Evolutionary conservation across 2,113 vertebrate genomes (phyloP).

Genomic region (Mystacornis crossleyi): DNA sequence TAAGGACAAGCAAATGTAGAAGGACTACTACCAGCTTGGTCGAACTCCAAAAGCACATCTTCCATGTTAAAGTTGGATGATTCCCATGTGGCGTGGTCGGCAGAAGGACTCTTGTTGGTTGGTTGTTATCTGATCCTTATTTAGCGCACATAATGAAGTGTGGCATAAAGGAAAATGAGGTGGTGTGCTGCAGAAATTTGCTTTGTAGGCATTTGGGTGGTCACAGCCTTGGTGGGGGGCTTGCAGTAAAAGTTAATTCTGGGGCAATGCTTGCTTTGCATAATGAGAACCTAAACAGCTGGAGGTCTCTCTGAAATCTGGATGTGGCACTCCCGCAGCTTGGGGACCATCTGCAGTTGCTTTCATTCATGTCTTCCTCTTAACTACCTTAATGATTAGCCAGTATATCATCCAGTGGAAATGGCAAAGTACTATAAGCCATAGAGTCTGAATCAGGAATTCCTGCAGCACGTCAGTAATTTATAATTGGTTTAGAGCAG

Average conservation of each 20-base stretch:
- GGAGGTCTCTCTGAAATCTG: not conserved
- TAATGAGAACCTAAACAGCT: not conserved
- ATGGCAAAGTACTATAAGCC: not conserved
- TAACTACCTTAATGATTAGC: not conserved
- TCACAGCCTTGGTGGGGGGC: not conserved
- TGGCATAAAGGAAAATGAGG: not conserved
- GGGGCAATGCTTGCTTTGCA: not conserved
- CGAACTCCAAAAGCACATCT: not conserved
- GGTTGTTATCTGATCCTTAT: not conserved
- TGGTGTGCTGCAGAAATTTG: not conserved
- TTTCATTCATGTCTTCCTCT: constrained; percentile 28
- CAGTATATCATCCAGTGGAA: constrained; percentile 10
- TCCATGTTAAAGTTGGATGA: not conserved
- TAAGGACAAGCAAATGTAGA: not conserved
- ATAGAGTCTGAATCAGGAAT: not conserved
- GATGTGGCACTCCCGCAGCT: not conserved
- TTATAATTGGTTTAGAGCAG: not conserved
- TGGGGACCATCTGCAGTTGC: constrained; percentile 27
- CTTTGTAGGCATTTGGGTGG: not conserved
- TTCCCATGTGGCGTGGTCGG: not conserved
- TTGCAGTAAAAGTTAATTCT: constrained; percentile 26
- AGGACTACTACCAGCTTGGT: not conserved
- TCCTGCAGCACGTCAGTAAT: not conserved
- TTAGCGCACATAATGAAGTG: not conserved
- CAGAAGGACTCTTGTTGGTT: not conserved